Conservation (phyloP, 1,140 invertebrate genomes). For the Drosophila chauvacae region DNA sequence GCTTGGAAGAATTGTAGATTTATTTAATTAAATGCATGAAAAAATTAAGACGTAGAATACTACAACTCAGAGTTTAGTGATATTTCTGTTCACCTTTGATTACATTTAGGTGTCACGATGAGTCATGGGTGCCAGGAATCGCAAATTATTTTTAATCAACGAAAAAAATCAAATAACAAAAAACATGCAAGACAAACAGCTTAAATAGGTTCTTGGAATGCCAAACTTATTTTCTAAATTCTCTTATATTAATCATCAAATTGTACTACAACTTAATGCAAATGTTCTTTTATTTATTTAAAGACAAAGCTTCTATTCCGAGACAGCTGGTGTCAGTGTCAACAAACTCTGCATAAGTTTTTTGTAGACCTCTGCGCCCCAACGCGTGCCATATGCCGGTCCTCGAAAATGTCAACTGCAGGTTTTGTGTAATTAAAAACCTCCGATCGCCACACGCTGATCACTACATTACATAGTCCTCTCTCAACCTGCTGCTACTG, state of each 20-base stretch:
- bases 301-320: not conserved
- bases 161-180: not conserved
- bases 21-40: not conserved
- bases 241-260: too few relatives aligned
- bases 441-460: constrained; percentile 58
- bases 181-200: not conserved
- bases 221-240: not conserved
- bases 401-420: constrained; percentile 44
- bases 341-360: constrained; percentile 55
- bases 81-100: not conserved
- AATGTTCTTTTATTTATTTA: not conserved
- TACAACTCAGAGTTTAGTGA: not conserved
- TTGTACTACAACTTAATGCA: not conserved
- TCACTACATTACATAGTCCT: constrained; percentile 65
- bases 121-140: not conserved
- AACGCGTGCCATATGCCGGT: constrained; percentile 76
- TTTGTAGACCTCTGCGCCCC: constrained; percentile 19
- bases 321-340: constrained; percentile 60
- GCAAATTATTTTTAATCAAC: too few relatives aligned
- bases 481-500: constrained; percentile 59
- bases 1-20: not conserved
- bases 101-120: too few relatives aligned
- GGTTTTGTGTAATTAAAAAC: constrained; percentile 75
- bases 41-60: not conserved
- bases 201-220: too few relatives aligned